These are phyloP conservation scores for Peromyscus maniculatus DNA, from an alignment of 2,113 vertebrate genomes.

Conservation along the genomic window DNA sequence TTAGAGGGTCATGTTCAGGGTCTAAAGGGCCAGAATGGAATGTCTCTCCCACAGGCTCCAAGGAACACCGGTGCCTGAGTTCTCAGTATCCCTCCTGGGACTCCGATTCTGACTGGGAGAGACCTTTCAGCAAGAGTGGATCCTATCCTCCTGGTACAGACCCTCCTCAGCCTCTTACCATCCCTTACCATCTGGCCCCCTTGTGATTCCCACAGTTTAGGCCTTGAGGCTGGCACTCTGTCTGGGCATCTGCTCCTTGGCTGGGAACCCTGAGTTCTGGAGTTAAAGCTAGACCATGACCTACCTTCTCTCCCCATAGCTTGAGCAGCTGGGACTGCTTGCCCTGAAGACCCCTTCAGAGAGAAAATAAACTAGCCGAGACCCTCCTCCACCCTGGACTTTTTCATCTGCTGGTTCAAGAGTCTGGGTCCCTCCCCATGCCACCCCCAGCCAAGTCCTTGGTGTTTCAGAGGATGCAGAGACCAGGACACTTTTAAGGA, in stretches of 20 bases:
- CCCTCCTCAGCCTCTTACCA: neutral
- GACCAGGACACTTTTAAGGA: neutral
- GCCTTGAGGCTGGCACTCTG: neutral
- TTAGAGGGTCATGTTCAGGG: neutral
- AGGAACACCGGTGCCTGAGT: constrained; percentile 52
- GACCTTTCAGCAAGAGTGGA: constrained; percentile 30
- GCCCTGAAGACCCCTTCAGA: constrained; percentile 73
- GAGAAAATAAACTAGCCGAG: constrained; percentile 81
- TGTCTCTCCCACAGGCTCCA: constrained; percentile 61
- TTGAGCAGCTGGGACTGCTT: constrained; percentile 76
- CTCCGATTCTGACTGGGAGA: constrained; percentile 56
- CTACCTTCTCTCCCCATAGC: constrained; percentile 63
- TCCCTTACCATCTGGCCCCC: neutral
- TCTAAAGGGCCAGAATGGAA: neutral
- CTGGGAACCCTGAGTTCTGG: neutral
- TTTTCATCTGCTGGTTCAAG: constrained; percentile 1
- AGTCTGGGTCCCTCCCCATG: neutral
- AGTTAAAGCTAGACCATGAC: neutral
- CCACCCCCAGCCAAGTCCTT: neutral
- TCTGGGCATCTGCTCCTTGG: neutral
- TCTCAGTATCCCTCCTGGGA: constrained; percentile 60
- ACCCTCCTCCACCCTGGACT: constrained; percentile 12
- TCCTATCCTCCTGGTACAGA: constrained; percentile 56
- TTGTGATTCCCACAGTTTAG: neutral
- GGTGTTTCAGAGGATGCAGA: neutral